Percentiles rank a stretch among this genome's conserved stretches.
Evolutionary conservation across 2,888 invertebrate genomes (phyloP).

Genomic region (Tanytarsus gracilentus): DNA sequence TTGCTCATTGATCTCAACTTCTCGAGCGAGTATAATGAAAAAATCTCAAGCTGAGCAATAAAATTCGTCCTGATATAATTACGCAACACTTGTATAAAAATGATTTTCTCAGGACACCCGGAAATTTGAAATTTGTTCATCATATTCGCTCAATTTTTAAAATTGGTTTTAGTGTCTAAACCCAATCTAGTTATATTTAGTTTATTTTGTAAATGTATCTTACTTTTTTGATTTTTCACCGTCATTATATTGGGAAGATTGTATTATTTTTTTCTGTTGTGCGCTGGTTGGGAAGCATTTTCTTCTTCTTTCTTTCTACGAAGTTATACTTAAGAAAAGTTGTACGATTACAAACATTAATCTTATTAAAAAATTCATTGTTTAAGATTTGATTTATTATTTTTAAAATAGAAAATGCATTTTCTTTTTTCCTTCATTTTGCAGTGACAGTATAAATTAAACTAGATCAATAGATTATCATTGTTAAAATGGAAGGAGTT

Average conservation of each 20-base stretch:
- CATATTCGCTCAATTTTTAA: too few species aligned
- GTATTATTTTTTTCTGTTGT: too few species aligned
- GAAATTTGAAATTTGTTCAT: too few species aligned
- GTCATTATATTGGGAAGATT: too few species aligned
- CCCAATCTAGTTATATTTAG: too few species aligned
- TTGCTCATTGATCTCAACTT: slow-evolving; percentile 7
- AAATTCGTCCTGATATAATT: background rate
- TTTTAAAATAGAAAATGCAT: too few species aligned
- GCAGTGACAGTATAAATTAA: slow-evolving; percentile 4
- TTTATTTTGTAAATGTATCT: too few species aligned
- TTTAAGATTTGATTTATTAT: slow-evolving; percentile 13
- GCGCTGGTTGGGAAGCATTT: slow-evolving; percentile 17
- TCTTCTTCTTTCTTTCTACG: background rate
- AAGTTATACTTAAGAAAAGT: slow-evolving; percentile 5
- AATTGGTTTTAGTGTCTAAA: too few species aligned
- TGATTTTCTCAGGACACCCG: too few species aligned
- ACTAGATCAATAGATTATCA: slow-evolving; percentile 13
- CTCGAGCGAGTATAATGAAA: background rate
- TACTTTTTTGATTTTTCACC: too few species aligned
- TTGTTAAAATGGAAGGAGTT: slow-evolving; percentile 22
- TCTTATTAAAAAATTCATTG: slow-evolving; percentile 25
- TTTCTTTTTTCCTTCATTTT: background rate
- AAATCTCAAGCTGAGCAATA: background rate
- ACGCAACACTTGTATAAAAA: too few species aligned
- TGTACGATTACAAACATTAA: background rate